These are phyloP conservation scores for Phaethornis superciliosus DNA, from an alignment of 2,113 vertebrate species.

Conservation along the genomic window DNA sequence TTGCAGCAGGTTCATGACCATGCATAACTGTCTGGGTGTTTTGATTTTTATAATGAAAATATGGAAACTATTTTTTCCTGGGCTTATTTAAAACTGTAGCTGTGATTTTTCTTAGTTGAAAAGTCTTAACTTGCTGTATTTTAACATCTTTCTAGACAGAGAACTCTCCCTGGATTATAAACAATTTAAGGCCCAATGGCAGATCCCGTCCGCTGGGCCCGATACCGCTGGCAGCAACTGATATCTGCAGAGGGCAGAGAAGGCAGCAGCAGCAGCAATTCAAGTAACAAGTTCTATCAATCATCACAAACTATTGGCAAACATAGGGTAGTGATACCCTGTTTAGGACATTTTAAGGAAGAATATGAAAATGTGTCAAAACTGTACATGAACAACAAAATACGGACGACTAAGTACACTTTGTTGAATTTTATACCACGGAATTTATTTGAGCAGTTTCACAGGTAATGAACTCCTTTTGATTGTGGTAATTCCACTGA, in stretches of 20 bases:
- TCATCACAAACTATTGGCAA: constrained; percentile 66
- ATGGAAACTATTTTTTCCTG: not conserved
- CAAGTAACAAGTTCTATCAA: not conserved
- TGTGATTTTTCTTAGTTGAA: not conserved
- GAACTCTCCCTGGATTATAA: not conserved
- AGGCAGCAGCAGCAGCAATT: constrained; percentile 34
- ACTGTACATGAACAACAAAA: constrained; percentile 85
- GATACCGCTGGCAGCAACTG: constrained; percentile 76
- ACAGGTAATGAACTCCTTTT: constrained; percentile 81
- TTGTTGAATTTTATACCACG: constrained; percentile 90
- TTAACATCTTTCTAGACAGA: not conserved
- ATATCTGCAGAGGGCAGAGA: constrained; percentile 25
- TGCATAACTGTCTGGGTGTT: not conserved
- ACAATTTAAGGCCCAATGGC: constrained; percentile 55
- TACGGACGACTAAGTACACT: constrained; percentile 94
- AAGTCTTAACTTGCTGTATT: not conserved
- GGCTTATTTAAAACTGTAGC: not conserved
- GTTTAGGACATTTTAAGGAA: constrained; percentile 76
- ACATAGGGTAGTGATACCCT: constrained; percentile 83
- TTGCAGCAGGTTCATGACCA: not conserved
- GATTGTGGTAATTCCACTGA: not conserved
- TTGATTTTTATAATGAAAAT: not conserved
- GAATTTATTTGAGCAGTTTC: constrained; percentile 97
- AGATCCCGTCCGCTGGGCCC: constrained; percentile 79
- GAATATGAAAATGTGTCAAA: constrained; percentile 82